Conservation (phyloP, 2,113 vertebrate species). For the Grus americana region DNA sequence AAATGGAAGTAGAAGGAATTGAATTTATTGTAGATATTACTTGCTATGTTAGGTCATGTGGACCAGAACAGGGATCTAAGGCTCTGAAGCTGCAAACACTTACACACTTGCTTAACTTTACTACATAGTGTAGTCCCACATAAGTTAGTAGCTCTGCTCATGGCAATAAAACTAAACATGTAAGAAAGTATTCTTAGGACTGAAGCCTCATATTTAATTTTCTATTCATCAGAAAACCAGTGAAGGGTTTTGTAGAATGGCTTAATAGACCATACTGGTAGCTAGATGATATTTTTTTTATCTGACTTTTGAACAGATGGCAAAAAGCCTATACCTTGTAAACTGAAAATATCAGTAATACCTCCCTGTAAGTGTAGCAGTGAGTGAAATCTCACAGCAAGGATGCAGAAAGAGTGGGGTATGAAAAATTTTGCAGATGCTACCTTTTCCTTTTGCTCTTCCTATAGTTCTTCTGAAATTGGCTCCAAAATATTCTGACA, state of each 20-base stretch:
- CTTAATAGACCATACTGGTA: background rate
- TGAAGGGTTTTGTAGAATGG: background rate
- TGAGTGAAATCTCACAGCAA: background rate
- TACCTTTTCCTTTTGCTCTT: background rate
- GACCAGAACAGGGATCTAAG: background rate
- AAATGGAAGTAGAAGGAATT: background rate
- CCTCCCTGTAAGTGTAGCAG: background rate
- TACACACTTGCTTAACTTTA: background rate
- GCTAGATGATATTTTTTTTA: background rate
- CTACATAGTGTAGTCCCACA: background rate
- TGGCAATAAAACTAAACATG: background rate
- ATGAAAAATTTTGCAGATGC: constrained; percentile 2
- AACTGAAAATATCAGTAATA: background rate
- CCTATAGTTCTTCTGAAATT: background rate
- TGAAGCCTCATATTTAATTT: background rate
- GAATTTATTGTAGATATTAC: background rate
- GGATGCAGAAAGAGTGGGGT: background rate
- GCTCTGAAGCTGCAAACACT: background rate
- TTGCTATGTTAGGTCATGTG: background rate
- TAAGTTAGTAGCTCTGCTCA: background rate
- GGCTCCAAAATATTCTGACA: background rate
- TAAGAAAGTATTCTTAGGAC: background rate
- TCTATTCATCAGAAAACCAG: background rate
- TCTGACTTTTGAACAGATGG: constrained; percentile 1
- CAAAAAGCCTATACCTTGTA: background rate